A percentile compares a stretch with the other conserved stretches of the same genome.
These are phyloP conservation scores for Strongylocentrotus purpuratus DNA, from an alignment of 35 echinoderm and acorn worm species.

Conservation along the genomic window DNA sequence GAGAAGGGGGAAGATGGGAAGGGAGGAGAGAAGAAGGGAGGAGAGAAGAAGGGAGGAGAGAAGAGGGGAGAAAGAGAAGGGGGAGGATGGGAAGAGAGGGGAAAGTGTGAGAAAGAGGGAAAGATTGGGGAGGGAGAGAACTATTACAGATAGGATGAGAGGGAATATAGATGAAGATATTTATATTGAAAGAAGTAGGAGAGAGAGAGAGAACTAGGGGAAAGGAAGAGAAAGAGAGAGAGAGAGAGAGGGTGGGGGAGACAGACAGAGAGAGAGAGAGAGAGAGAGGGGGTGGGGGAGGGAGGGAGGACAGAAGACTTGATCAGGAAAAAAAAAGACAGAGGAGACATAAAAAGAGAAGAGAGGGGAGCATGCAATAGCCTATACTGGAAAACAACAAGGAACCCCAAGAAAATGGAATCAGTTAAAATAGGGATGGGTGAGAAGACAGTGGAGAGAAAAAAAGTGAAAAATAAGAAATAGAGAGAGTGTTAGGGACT, in stretches of 20 bases:
- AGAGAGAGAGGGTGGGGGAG: background rate
- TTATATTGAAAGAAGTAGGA: background rate
- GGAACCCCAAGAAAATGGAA: background rate
- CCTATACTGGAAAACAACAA: too few species aligned
- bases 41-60: background rate
- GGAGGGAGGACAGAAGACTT: background rate
- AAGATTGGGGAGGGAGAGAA: background rate
- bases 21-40: background rate
- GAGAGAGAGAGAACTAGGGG: background rate
- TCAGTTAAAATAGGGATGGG: background rate
- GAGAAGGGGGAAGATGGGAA: too few species aligned
- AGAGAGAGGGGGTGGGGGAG: background rate
- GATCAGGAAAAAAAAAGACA: too few species aligned
- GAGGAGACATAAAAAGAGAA: too few species aligned
- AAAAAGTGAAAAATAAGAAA: background rate
- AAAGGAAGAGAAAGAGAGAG: background rate
- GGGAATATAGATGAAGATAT: background rate
- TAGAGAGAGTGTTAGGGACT: background rate
- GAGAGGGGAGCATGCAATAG: background rate
- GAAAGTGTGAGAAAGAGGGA: background rate
- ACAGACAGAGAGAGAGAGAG: background rate
- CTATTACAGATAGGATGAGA: background rate
- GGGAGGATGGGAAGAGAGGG: background rate
- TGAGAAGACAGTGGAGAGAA: background rate
- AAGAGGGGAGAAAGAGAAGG: background rate